These are phyloP conservation scores for Microcebus jonahi DNA, from an alignment of 2,113 vertebrate genomes.

Conservation along the genomic window DNA sequence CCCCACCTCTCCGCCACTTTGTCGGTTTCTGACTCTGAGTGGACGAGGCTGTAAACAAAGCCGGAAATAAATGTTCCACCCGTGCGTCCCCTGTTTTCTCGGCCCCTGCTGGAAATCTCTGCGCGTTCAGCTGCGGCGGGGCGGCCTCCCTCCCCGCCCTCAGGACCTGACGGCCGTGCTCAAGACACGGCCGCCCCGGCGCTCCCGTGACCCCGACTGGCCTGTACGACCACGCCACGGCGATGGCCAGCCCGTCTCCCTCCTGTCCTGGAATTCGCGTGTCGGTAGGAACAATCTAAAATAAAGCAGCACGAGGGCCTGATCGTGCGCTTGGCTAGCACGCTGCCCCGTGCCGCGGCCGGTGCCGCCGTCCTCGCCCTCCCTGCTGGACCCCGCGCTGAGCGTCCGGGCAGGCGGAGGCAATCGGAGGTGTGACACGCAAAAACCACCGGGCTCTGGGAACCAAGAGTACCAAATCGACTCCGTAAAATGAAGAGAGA, in stretches of 20 bases:
- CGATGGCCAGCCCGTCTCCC: not conserved
- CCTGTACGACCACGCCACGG: not conserved
- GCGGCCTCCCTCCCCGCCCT: not conserved
- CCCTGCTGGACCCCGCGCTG: not conserved
- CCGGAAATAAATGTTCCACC: not conserved
- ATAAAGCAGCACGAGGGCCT: not conserved
- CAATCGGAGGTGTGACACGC: not conserved
- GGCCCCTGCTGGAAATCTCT: not conserved
- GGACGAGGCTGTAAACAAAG: not conserved
- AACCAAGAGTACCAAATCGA: not conserved
- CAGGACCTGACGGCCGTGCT: not conserved
- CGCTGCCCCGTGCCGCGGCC: fast-evolving
- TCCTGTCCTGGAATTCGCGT: not conserved
- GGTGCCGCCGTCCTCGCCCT: fast-evolving
- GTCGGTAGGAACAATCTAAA: not conserved
- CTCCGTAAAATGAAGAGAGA: not conserved
- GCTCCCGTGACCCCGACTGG: not conserved
- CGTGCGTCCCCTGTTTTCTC: not conserved
- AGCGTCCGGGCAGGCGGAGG: fast-evolving
- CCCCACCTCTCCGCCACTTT: not conserved
- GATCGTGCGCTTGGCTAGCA: fast-evolving
- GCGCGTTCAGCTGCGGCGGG: not conserved
- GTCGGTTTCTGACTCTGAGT: not conserved
- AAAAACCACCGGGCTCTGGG: not conserved
- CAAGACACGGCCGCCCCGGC: not conserved